phyloP scores from a whole-genome alignment of 1,140 invertebrate genomes.

The Cyrtorhinus lividipennis region DNA sequence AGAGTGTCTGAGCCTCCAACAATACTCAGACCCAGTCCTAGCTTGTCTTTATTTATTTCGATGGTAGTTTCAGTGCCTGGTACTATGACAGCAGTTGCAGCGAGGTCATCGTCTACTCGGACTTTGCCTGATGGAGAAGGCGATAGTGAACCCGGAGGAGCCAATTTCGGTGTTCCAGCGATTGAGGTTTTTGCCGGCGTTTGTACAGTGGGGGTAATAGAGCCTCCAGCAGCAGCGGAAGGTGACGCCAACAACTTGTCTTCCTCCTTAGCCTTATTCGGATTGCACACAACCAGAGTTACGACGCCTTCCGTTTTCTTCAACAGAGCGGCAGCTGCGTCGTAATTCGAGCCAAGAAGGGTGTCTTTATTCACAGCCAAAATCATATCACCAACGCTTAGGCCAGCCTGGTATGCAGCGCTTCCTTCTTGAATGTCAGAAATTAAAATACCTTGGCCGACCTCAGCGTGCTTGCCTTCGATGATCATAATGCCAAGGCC shows the following conservation, averaged over 20 bases:
- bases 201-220: not conserved
- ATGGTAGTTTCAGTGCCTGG: slow-evolving; percentile 70
- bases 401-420: slow-evolving; percentile 72
- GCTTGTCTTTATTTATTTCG: slow-evolving; percentile 75
- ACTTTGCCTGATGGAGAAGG: slow-evolving; percentile 21
- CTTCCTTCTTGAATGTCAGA: slow-evolving; percentile 86
- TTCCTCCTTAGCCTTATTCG: slow-evolving; percentile 49
- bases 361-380: slow-evolving; percentile 83
- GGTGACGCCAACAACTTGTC: slow-evolving; percentile 30
- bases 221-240: not conserved
- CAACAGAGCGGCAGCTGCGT: slow-evolving; percentile 66
- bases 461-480: slow-evolving; percentile 81
- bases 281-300: slow-evolving; percentile 69
- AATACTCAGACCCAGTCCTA: slow-evolving; percentile 74
- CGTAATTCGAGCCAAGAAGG: slow-evolving; percentile 73
- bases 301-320: slow-evolving; percentile 80
- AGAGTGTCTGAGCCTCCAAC: slow-evolving; percentile 81
- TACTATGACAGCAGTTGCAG: slow-evolving; percentile 51
- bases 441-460: slow-evolving; percentile 86
- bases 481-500: slow-evolving; percentile 94
- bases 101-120: slow-evolving; percentile 38
- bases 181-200: not conserved
- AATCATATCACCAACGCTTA: slow-evolving; percentile 88
- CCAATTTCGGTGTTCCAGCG: slow-evolving; percentile 31
- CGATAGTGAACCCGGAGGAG: slow-evolving; percentile 17